Percentiles rank a stretch among this genome's conserved stretches.
Conservation (phyloP, 2,113 vertebrate species). For the Entelurus aequoreus region DNA sequence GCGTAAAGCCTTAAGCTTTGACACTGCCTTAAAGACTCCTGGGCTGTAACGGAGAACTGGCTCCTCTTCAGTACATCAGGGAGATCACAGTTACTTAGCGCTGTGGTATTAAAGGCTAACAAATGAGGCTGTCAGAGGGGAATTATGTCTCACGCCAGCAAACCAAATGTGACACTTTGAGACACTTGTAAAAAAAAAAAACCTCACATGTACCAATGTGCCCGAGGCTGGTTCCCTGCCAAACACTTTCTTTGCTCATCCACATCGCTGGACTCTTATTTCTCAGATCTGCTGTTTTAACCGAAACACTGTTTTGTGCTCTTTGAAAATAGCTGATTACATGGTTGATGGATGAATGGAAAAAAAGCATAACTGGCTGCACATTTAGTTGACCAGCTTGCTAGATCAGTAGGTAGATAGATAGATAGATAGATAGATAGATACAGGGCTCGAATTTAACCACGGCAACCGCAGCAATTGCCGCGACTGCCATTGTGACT, state of each 20-base stretch:
- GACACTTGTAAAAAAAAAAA: constrained; percentile 18
- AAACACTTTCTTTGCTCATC: constrained; percentile 28
- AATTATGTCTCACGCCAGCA: constrained; percentile 54
- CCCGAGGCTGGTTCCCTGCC: constrained; percentile 41
- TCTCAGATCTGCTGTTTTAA: neutral
- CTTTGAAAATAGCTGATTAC: neutral
- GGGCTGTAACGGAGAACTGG: constrained; percentile 26
- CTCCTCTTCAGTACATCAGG: constrained; percentile 51
- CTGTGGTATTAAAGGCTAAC: constrained; percentile 44
- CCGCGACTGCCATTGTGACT: too few species aligned
- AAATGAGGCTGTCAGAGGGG: constrained; percentile 49
- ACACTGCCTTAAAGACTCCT: constrained; percentile 8
- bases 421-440: too few species aligned
- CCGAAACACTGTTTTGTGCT: neutral
- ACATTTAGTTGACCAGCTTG: constrained; percentile 13
- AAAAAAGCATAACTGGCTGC: constrained; percentile 15
- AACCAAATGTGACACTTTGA: constrained; percentile 51
- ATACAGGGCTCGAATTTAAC: too few species aligned
- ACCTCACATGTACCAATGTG: constrained; percentile 30
- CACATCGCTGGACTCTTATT: constrained; percentile 23
- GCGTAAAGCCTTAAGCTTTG: constrained; percentile 4
- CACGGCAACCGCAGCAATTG: too few species aligned
- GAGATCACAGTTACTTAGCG: constrained; percentile 45
- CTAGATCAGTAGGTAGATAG: too few species aligned
- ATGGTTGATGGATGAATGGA: too few species aligned